These are phyloP conservation scores for Idris sp. DNA, from an alignment of 1,140 invertebrate genomes.

Conservation along the genomic window DNA sequence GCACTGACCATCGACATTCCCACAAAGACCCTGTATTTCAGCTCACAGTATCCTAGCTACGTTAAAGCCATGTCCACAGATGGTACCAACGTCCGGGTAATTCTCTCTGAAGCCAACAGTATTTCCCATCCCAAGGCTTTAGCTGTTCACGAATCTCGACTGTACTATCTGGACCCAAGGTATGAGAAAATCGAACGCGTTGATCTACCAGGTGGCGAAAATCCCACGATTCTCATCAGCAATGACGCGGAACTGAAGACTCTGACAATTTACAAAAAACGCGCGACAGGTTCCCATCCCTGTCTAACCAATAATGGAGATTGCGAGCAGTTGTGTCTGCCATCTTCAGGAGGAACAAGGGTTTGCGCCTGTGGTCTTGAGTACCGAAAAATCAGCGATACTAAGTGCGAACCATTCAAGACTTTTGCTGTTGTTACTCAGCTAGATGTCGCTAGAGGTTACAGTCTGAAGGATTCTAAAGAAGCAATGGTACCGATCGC, in stretches of 20 bases:
- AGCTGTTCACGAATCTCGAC: constrained; percentile 87
- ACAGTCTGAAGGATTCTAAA: constrained; percentile 88
- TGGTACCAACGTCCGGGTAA: constrained; percentile 83
- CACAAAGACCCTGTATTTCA: constrained; percentile 91
- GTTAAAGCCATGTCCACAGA: constrained; percentile 87
- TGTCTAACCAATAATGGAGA: constrained; percentile 92
- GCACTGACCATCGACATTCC: constrained; percentile 92
- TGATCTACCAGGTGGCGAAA: constrained; percentile 89
- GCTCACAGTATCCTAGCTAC: constrained; percentile 85
- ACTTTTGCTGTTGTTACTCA: constrained; percentile 96
- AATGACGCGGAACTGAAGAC: constrained; percentile 93
- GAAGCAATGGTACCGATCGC: constrained; percentile 97
- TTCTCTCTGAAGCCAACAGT: constrained; percentile 84
- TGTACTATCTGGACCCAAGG: constrained; percentile 93
- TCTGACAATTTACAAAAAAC: constrained; percentile 92
- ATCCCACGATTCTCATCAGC: constrained; percentile 87
- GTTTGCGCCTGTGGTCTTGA: constrained; percentile 93
- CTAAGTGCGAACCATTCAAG: constrained; percentile 88
- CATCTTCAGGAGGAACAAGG: constrained; percentile 83
- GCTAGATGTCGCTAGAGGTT: constrained; percentile 91
- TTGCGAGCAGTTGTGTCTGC: constrained; percentile 96
- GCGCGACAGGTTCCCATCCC: constrained; percentile 88
- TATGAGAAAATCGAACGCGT: constrained; percentile 94
- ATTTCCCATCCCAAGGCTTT: constrained; percentile 90
- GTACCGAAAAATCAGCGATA: constrained; percentile 88